phyloP scores from a whole-genome alignment of 2,113 vertebrate species.

The Colinus virginianus region DNA sequence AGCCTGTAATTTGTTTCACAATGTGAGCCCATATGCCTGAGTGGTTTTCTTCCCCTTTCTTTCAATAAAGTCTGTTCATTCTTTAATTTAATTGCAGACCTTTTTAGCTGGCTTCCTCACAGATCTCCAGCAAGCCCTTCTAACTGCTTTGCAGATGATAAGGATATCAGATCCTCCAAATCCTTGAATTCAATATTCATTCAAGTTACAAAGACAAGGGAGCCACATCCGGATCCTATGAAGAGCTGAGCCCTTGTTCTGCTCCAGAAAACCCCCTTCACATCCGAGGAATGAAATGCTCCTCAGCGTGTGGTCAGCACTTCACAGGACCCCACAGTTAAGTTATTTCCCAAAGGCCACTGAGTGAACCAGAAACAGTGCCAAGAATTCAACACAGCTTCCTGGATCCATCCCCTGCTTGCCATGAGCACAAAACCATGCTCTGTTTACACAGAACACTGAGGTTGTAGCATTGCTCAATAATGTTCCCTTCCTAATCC shows the following conservation, averaged over 20 bases:
- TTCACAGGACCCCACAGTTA: conserved; percentile 1
- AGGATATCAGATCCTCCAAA: neutral
- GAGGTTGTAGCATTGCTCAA: neutral
- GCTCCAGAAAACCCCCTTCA: neutral
- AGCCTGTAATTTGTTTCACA: conserved; percentile 44
- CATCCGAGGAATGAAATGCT: conserved; percentile 3
- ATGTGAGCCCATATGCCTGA: neutral
- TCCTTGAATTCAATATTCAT: neutral
- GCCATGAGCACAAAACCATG: conserved; percentile 21
- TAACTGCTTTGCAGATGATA: neutral
- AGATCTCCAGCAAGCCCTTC: neutral
- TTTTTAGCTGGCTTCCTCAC: neutral
- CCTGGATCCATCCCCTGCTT: conserved; percentile 31
- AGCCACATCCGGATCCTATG: neutral
- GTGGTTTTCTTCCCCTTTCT: neutral
- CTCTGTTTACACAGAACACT: conserved; percentile 26
- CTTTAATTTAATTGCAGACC: conserved; percentile 34
- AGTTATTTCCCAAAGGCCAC: conserved; percentile 46
- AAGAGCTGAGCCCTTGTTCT: neutral
- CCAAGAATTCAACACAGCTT: conserved; percentile 43
- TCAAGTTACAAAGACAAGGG: neutral
- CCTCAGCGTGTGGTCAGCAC: neutral
- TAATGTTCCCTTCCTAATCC: neutral
- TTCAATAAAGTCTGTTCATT: neutral
- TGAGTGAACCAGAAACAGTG: neutral